Evolutionary conservation across 2,113 vertebrate species (phyloP), one percentile per base, ranked within the genome.

Genomic region (Chamaetylas fuelleborni): DNA sequence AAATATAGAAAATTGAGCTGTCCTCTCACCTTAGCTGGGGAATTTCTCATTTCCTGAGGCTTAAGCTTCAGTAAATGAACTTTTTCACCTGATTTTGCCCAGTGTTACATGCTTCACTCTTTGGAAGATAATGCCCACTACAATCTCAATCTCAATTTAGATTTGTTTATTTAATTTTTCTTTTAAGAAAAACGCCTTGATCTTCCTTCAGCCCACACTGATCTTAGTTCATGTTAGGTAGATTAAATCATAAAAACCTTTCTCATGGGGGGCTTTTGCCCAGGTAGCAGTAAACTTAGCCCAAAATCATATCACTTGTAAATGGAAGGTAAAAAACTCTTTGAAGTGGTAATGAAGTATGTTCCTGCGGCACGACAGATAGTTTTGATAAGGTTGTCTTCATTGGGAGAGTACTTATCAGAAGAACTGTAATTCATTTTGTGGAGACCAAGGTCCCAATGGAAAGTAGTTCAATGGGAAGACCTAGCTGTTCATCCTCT

Each of bases 371-470:
- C 88, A 96, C 84, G 95, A 97, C 94, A 96, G 96, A 96, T 96
- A 95, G 85, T 93, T 94, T 77, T 95, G 97, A 96, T 98, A 97
- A 97, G 96, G 97, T 97, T 95, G 79, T n/a, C 81, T 96, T 97
- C 58, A 72, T 95, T 97, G 95, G 82, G 82, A 91, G 94, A 91
- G 89, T 62, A 69, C 70, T 95, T 94, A 83, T 77, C 96, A 94
- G 92, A 94, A 96, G 61, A 94, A 64, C 43, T 60, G 40, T 87
- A 85, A 96, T 90, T 93, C 83, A 53, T 95, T 95, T 89, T 93
- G 69, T 81, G 58, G 80, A 96, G 90, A 93, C 81, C 77, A 92
- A 76, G 54, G 42, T 94, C 82, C 83, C 83, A 48, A 2, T 65
- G 43, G 72, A 86, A 65, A 78, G 58, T 19, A 43, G 16, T 40